A percentile compares a stretch with the other conserved stretches of the same genome.
Evolutionary conservation across 37 sponge, comb jelly and placozoan genomes (phyloP).

Genomic region (Oscarella lobularis): DNA sequence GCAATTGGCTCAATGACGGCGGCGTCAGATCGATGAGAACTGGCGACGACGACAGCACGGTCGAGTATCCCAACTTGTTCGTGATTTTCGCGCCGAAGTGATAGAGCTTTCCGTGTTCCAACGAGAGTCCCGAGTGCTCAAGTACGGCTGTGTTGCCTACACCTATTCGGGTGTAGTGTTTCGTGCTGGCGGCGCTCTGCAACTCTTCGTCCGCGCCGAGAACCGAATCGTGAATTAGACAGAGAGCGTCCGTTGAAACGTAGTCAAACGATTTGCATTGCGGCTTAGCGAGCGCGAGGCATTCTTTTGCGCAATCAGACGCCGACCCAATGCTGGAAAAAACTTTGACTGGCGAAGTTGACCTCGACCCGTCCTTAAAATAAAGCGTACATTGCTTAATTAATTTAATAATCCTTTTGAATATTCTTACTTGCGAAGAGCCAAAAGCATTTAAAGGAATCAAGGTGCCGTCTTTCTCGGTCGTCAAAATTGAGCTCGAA

Average conservation of each 20-base stretch:
- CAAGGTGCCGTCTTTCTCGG: neutral
- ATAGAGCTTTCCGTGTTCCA: conserved; percentile 14
- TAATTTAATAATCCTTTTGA: too few species aligned
- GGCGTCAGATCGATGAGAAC: conserved; percentile 69
- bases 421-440: neutral
- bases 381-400: too few species aligned
- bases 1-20: conserved; percentile 31
- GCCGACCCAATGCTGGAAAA: too few species aligned
- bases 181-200: neutral
- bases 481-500: too few species aligned
- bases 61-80: conserved; percentile 45
- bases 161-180: neutral
- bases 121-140: neutral
- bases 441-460: neutral
- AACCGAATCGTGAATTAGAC: neutral
- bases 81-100: conserved; percentile 43
- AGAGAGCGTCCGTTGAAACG: neutral
- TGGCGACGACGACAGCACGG: conserved; percentile 32
- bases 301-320: neutral
- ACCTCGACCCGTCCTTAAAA: too few species aligned
- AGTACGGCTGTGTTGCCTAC: neutral
- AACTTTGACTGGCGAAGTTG: too few species aligned
- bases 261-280: neutral
- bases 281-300: neutral
- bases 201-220: neutral